Evolutionary conservation across 2,888 invertebrate genomes (phyloP).

Genomic region (Clivina fossor): DNA sequence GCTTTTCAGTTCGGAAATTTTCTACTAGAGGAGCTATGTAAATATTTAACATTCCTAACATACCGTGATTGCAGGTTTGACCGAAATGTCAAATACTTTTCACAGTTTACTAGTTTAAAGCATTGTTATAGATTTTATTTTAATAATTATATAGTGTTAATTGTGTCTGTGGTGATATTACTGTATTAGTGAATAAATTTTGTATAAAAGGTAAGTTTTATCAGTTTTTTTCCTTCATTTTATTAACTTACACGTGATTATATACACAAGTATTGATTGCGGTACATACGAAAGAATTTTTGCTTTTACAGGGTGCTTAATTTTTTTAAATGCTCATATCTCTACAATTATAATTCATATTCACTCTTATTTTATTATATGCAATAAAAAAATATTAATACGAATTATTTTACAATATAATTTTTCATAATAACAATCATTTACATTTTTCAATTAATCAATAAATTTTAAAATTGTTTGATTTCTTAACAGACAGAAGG

Average conservation of each 20-base stretch:
- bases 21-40: conserved; percentile 63
- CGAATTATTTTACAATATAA: background rate
- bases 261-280: conserved; percentile 34
- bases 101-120: conserved; percentile 53
- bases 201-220: conserved; percentile 18
- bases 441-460: background rate
- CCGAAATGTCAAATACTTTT: conserved; percentile 70
- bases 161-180: conserved; percentile 6
- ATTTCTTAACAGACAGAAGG: background rate
- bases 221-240: conserved; percentile 25
- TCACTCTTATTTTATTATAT: background rate
- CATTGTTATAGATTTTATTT: conserved; percentile 46
- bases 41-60: conserved; percentile 69
- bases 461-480: background rate
- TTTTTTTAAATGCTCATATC: too few species aligned
- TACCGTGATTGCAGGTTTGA: conserved; percentile 69
- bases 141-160: conserved; percentile 34
- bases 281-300: conserved; percentile 16
- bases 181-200: conserved; percentile 1
- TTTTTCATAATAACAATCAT: background rate
- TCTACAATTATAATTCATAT: too few species aligned
- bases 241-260: conserved; percentile 29
- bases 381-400: background rate
- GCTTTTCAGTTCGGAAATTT: conserved; percentile 53
- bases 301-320: conserved; percentile 3